Conservation (phyloP, 2,113 vertebrate species). For the Piaya cayana region DNA sequence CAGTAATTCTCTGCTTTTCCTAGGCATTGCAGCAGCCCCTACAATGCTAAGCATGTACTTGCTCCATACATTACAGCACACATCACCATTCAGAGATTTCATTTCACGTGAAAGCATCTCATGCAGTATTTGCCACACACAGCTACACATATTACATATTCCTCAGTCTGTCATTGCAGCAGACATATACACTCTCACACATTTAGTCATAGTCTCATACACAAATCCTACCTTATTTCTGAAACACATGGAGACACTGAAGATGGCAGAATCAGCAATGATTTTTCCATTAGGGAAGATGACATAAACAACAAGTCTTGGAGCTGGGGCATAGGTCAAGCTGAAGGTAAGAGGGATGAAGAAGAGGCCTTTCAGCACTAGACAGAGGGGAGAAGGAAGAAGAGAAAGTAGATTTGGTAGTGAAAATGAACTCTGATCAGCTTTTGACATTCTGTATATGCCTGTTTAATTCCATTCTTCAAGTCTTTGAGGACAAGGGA, state of each 20-base stretch:
- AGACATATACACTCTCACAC: neutral
- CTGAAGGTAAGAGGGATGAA: conserved; percentile 76
- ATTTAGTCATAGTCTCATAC: neutral
- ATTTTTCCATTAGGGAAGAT: conserved; percentile 80
- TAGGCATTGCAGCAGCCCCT: neutral
- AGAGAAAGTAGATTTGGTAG: neutral
- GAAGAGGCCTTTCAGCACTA: conserved; percentile 72
- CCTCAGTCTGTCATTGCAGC: neutral
- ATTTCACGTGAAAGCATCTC: neutral
- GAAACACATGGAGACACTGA: conserved; percentile 81
- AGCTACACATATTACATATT: neutral
- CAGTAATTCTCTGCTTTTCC: neutral
- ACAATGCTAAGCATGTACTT: neutral
- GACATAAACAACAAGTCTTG: conserved; percentile 78
- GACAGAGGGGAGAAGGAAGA: neutral
- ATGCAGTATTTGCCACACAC: neutral
- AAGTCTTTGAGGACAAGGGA: neutral
- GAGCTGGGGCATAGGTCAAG: conserved; percentile 68
- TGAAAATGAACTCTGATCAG: neutral
- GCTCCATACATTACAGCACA: neutral
- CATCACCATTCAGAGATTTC: neutral
- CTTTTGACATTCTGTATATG: neutral
- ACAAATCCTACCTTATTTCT: conserved; percentile 76
- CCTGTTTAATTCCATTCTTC: neutral
- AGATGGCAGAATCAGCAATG: conserved; percentile 72